These are phyloP conservation scores for Cataglyphis rosenhaueri DNA, from an alignment of 2,888 invertebrate genomes.

Conservation along the genomic window DNA sequence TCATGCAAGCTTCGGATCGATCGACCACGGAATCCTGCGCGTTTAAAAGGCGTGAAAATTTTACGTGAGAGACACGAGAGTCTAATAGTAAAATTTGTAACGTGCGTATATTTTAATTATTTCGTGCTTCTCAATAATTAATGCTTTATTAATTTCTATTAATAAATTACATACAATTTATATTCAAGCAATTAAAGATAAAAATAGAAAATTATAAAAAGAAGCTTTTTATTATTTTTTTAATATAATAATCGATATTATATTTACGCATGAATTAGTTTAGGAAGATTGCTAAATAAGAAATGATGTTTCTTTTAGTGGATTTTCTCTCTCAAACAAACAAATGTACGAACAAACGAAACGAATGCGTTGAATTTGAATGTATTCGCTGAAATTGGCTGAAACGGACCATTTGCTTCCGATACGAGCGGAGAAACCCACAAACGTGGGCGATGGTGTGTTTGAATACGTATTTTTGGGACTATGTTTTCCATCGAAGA, in stretches of 20 bases:
- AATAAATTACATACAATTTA: slow-evolving; percentile 4
- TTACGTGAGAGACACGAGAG: neutral
- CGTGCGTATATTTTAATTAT: neutral
- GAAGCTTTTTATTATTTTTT: neutral
- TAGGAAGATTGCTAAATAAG: neutral
- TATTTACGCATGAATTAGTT: neutral
- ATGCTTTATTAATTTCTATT: neutral
- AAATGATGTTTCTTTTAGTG: neutral
- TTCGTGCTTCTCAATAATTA: neutral
- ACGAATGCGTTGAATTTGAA: slow-evolving; percentile 12
- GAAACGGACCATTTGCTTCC: slow-evolving; percentile 15
- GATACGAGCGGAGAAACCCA: slow-evolving; percentile 17
- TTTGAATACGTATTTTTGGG: slow-evolving; percentile 57
- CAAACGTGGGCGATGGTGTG: slow-evolving; percentile 43
- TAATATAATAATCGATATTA: neutral
- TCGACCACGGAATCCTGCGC: neutral
- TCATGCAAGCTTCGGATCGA: neutral
- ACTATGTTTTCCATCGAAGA: slow-evolving; percentile 44
- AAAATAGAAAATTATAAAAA: neutral
- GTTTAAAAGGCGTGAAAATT: slow-evolving; percentile 16
- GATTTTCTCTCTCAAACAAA: neutral
- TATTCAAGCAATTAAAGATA: neutral
- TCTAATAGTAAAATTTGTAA: neutral
- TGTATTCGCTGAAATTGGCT: neutral
- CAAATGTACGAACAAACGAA: neutral